phyloP scores from a whole-genome alignment of 2,113 vertebrate species.

The Rafetus swinhoei region DNA sequence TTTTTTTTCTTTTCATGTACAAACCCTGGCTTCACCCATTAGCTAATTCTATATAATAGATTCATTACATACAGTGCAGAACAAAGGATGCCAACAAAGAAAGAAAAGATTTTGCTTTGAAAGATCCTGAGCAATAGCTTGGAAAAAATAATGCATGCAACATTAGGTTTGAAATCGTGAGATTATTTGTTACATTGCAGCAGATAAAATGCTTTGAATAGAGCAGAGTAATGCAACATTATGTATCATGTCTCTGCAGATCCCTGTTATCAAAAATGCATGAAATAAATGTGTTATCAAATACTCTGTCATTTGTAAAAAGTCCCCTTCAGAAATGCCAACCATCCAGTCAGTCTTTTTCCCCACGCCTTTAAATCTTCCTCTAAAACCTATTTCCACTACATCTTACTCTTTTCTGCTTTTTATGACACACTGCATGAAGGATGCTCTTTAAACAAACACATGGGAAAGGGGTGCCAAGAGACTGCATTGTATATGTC shows the following conservation, averaged over 20 bases:
- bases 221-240: not conserved
- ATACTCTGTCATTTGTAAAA: not conserved
- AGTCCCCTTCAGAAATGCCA: not conserved
- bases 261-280: not conserved
- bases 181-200: not conserved
- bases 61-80: not conserved
- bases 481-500: not conserved
- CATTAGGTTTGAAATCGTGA: not conserved
- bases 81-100: not conserved
- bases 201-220: not conserved
- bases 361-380: not conserved
- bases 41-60: not conserved
- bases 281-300: not conserved
- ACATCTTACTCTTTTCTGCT: not conserved
- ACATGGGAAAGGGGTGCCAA: not conserved
- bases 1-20: not conserved
- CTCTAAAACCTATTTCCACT: not conserved
- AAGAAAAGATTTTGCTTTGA: not conserved
- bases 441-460: not conserved
- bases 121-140: not conserved
- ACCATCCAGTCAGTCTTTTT: not conserved
- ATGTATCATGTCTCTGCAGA: not conserved
- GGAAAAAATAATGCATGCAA: not conserved
- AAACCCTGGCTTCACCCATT: not conserved
- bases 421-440: not conserved